Conservation (phyloP, 2,113 vertebrate genomes). For the Paralichthys olivaceus region DNA sequence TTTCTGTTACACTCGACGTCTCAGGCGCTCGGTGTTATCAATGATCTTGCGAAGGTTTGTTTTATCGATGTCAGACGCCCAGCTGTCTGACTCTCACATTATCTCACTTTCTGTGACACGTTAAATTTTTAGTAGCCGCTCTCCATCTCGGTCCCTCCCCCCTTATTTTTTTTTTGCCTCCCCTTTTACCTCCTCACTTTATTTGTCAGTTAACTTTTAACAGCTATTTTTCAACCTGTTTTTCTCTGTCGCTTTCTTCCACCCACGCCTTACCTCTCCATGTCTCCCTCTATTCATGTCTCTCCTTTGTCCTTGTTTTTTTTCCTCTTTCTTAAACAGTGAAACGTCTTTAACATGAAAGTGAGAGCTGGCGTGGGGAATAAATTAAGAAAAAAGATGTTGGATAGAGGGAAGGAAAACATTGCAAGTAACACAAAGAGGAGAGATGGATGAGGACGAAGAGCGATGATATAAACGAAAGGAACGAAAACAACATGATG, state of each 20-base stretch:
- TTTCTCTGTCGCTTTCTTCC: background rate
- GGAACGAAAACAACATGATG: background rate
- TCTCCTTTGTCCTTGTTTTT: background rate
- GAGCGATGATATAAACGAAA: background rate
- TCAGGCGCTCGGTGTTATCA: background rate
- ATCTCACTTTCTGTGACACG: background rate
- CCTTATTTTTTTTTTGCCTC: background rate
- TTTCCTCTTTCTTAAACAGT: background rate
- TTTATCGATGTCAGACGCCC: background rate
- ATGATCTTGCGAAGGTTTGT: background rate
- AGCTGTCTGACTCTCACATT: background rate
- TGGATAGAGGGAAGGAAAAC: background rate
- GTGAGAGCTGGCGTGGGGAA: background rate
- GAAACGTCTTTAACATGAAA: background rate
- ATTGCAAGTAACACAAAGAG: background rate
- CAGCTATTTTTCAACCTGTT: background rate
- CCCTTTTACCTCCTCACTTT: background rate
- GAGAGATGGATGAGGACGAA: background rate
- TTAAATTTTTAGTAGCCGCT: background rate
- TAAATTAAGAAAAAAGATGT: background rate
- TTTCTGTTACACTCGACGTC: background rate
- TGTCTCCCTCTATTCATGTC: background rate
- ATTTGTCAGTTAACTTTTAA: conserved; percentile 19
- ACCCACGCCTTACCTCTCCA: too few species aligned
- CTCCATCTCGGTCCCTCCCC: background rate